Evolutionary conservation across 2,888 invertebrate species (phyloP).

Genomic region (Endomychus coccineus): DNA sequence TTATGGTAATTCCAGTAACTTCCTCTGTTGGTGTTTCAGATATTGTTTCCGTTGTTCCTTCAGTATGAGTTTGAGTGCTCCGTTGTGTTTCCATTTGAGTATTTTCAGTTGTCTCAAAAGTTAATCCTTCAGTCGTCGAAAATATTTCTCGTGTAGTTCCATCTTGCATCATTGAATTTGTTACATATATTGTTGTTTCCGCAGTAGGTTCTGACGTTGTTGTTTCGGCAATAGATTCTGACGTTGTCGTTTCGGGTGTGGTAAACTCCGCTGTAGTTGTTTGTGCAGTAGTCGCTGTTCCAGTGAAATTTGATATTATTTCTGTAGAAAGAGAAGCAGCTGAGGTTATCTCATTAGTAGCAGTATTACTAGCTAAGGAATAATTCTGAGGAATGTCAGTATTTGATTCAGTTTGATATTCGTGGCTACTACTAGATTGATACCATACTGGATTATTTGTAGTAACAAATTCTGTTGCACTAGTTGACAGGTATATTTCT

Average conservation of each 20-base stretch:
- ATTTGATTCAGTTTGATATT: no score
- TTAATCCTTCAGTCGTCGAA: not conserved
- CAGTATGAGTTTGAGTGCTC: not conserved
- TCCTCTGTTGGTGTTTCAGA: constrained; percentile 4
- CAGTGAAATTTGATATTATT: no score
- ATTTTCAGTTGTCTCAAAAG: not conserved
- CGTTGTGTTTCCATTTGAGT: not conserved
- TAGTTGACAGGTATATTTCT: no score
- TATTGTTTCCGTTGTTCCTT: constrained; percentile 16
- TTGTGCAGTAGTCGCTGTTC: not conserved
- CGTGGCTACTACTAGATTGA: no score
- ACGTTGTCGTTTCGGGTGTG: constrained; percentile 1
- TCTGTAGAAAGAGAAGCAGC: no score
- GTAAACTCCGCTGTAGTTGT: constrained; percentile 3
- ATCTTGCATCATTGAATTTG: constrained; percentile 2
- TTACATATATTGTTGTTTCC: not conserved
- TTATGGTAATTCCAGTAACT: not conserved
- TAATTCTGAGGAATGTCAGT: no score
- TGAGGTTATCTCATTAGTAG: no score
- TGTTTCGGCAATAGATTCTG: constrained; percentile 2
- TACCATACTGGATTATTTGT: no score
- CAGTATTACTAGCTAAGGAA: no score
- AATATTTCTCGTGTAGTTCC: not conserved
- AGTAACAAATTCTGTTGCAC: no score
- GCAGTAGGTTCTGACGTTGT: not conserved